Conservation (phyloP, 2,113 vertebrate genomes). For the Talpa occidentalis region DNA sequence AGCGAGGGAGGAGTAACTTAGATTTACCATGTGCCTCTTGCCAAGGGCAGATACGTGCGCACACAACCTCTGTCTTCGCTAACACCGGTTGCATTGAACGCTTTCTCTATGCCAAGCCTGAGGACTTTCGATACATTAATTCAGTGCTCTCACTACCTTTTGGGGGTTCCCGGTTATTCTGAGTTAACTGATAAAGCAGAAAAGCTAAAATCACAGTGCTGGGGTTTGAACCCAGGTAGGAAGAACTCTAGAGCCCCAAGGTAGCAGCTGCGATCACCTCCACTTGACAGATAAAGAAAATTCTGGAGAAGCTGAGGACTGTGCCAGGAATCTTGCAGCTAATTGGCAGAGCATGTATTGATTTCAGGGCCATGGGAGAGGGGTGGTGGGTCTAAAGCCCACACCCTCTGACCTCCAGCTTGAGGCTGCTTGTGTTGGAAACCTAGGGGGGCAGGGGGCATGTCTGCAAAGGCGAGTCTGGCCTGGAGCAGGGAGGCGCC, state of each 20-base stretch:
- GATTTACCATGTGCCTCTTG: not conserved
- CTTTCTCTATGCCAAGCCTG: not conserved
- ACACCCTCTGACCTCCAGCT: not conserved
- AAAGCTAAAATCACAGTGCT: not conserved
- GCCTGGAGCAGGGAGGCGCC: accelerated
- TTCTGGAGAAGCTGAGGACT: not conserved
- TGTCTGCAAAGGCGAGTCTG: not conserved
- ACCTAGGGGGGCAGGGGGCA: accelerated
- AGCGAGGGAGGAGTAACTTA: not conserved
- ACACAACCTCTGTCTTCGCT: not conserved
- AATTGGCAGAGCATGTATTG: not conserved
- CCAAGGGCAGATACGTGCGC: not conserved
- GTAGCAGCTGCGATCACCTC: not conserved
- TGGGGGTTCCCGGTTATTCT: not conserved
- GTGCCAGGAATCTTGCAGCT: not conserved
- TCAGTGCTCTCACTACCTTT: not conserved
- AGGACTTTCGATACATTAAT: not conserved
- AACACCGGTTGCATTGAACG: accelerated
- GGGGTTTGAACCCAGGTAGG: not conserved
- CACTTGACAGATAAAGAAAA: not conserved
- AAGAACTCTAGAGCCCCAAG: not conserved
- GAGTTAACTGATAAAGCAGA: not conserved
- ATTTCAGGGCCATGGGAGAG: not conserved
- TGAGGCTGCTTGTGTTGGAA: not conserved
- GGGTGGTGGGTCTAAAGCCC: not conserved